Percentiles rank a stretch among this genome's conserved stretches.
Conservation (phyloP, 1,140 invertebrate species). For the Drosophila busckii region DNA sequence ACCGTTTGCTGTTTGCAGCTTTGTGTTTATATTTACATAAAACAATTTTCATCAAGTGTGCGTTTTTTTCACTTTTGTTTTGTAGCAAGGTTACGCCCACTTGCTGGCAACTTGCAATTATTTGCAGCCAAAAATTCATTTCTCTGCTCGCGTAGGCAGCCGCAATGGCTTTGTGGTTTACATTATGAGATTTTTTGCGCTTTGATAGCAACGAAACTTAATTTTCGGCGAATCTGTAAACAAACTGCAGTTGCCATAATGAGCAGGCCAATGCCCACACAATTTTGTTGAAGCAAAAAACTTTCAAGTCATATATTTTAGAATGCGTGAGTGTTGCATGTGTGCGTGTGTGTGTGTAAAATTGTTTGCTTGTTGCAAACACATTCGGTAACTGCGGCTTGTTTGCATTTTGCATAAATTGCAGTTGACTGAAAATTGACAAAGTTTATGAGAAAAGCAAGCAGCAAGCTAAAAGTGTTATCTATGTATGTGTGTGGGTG, state of each 20-base stretch:
- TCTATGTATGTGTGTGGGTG: neutral
- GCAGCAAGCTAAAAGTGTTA: slow-evolving; percentile 7
- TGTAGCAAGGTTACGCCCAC: slow-evolving; percentile 18
- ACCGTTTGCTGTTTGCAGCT: slow-evolving; percentile 8
- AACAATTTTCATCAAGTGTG: slow-evolving; percentile 69
- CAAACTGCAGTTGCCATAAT: slow-evolving; percentile 12
- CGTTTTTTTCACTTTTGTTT: no score
- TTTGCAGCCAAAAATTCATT: slow-evolving; percentile 55
- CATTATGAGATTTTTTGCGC: slow-evolving; percentile 30
- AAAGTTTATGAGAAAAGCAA: slow-evolving; percentile 49
- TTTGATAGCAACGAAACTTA: slow-evolving; percentile 23
- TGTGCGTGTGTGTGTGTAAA: slow-evolving; percentile 33
- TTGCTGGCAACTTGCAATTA: slow-evolving; percentile 45
- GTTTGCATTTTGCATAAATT: slow-evolving; percentile 61
- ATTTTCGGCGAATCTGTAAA: slow-evolving; percentile 22
- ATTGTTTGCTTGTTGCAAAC: slow-evolving; percentile 39
- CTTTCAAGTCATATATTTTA: no score
- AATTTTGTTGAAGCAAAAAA: no score
- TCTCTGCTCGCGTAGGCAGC: slow-evolving; percentile 9
- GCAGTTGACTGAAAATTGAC: slow-evolving; percentile 65
- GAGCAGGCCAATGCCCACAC: slow-evolving; percentile 1
- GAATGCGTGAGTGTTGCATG: neutral
- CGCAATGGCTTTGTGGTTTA: slow-evolving; percentile 1
- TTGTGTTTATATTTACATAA: slow-evolving; percentile 73
- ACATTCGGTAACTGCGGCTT: slow-evolving; percentile 41